These are phyloP conservation scores for Alectoris magna DNA, from an alignment of 2,797 vertebrate species.

Conservation along the genomic window DNA sequence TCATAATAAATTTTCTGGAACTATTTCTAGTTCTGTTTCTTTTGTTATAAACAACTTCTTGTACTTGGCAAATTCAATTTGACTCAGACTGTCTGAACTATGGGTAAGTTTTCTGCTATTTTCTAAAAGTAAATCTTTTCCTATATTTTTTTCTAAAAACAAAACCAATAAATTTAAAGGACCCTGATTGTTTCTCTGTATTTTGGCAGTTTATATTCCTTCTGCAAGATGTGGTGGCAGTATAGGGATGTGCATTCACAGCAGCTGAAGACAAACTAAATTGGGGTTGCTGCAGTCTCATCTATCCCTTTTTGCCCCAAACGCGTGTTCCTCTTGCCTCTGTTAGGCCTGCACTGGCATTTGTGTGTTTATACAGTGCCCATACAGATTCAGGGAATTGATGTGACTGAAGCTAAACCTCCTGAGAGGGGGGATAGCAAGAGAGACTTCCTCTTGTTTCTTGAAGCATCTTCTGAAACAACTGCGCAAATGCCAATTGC, in stretches of 20 bases:
- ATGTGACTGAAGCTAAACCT: background rate
- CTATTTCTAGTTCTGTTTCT: constrained; percentile 19
- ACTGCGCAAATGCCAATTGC: background rate
- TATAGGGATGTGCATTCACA: background rate
- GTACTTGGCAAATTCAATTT: constrained; percentile 44
- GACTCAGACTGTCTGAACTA: constrained; percentile 5
- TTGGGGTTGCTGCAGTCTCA: background rate
- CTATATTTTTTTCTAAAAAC: constrained; percentile 16
- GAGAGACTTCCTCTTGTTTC: background rate
- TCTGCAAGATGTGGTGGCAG: accelerated
- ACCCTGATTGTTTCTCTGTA: background rate
- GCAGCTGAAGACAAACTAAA: background rate
- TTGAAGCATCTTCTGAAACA: background rate
- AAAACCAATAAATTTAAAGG: background rate
- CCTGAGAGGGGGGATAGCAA: background rate
- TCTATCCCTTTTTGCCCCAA: background rate
- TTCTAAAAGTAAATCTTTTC: background rate
- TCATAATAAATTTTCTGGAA: constrained; percentile 49
- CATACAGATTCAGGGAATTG: background rate
- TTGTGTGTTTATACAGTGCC: background rate
- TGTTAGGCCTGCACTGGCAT: background rate
- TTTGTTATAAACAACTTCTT: constrained; percentile 69
- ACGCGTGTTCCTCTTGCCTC: background rate
- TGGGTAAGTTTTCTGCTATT: background rate
- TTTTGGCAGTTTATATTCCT: background rate